Evolutionary conservation across 2,888 invertebrate genomes (phyloP).

Genomic region (Tryphoninae sp.): DNA sequence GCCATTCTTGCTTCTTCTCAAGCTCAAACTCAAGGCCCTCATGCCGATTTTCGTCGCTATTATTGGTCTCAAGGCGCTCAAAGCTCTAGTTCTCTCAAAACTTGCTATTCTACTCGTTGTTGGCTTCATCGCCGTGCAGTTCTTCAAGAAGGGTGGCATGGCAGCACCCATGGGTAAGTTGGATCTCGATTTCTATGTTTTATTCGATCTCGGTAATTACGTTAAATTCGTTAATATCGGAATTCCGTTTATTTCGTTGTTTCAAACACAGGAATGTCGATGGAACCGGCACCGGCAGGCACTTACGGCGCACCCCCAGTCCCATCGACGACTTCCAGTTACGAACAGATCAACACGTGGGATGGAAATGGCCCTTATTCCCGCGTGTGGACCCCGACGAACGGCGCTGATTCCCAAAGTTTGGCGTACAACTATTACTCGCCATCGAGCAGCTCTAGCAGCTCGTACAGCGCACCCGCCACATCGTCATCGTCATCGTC

Average conservation of each 20-base stretch:
- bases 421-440: conserved; percentile 80
- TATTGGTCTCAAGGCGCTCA: conserved; percentile 91
- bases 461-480: conserved; percentile 87
- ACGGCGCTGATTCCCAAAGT: conserved; percentile 80
- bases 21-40: conserved; percentile 91
- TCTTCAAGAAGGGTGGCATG: conserved; percentile 90
- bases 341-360: conserved; percentile 87
- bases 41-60: conserved; percentile 91
- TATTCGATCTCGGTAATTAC: not conserved
- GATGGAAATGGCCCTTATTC: conserved; percentile 90
- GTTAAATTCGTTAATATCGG: not conserved
- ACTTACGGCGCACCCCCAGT: conserved; percentile 87
- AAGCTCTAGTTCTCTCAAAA: conserved; percentile 92
- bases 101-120: conserved; percentile 90
- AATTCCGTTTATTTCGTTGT: not conserved
- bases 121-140: conserved; percentile 90
- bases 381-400: conserved; percentile 86
- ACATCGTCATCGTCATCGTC: conserved; percentile 84
- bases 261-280: conserved; percentile 85
- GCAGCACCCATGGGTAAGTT: conserved; percentile 77
- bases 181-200: conserved; percentile 6
- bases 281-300: conserved; percentile 85
- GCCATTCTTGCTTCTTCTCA: conserved; percentile 89
- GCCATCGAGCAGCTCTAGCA: conserved; percentile 86
- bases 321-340: conserved; percentile 83